Percentiles rank a stretch among this genome's conserved stretches.
Conservation (phyloP, 2,113 vertebrate genomes). For the Craseonycteris thonglongyai region DNA sequence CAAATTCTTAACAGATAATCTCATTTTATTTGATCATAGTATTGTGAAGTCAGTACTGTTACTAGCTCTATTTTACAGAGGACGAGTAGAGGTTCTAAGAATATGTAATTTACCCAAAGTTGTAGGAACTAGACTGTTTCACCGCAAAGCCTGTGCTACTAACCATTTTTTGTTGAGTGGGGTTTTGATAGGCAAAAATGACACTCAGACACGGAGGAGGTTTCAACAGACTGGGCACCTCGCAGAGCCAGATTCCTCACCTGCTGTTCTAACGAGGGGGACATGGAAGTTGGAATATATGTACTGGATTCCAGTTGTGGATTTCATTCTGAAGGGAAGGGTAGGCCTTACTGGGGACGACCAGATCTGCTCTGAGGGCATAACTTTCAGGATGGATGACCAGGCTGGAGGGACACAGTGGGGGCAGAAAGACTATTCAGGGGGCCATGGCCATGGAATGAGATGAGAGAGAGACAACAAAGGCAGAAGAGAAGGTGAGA, state of each 20-base stretch:
- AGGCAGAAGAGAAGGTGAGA: not conserved
- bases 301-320: not conserved
- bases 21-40: not conserved
- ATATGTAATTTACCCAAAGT: not conserved
- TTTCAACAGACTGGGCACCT: not conserved
- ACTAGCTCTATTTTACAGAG: slow-evolving; percentile 4
- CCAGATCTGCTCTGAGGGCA: not conserved
- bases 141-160: not conserved
- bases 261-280: not conserved
- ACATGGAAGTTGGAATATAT: not conserved
- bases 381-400: not conserved
- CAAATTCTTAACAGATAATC: not conserved
- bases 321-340: not conserved
- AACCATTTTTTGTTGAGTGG: not conserved
- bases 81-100: not conserved
- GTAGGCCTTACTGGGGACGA: not conserved
- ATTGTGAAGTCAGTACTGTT: not conserved
- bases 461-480: not conserved
- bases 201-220: not conserved
- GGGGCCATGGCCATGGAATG: not conserved
- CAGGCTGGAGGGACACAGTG: not conserved
- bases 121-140: not conserved
- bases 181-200: not conserved
- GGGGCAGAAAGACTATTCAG: not conserved
- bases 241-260: not conserved